Evolutionary conservation across 2,113 vertebrate genomes (phyloP).

Genomic region (Neotoma lepida): DNA sequence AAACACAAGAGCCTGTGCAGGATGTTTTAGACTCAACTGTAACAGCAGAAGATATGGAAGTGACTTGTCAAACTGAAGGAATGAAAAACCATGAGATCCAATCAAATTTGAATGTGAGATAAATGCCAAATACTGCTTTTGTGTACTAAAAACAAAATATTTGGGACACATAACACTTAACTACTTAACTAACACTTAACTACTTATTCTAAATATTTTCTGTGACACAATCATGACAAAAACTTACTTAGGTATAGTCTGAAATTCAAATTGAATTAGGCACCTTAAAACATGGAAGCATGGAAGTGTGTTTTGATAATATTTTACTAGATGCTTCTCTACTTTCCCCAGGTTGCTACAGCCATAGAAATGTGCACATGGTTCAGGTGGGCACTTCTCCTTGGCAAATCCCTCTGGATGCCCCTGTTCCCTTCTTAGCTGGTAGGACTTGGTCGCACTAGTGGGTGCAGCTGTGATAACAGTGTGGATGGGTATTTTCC

Average conservation of each 20-base stretch:
- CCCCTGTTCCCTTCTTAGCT: not conserved
- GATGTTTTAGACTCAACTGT: not conserved
- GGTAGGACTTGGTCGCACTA: not conserved
- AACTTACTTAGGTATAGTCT: conserved; percentile 1
- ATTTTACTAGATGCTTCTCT: not conserved
- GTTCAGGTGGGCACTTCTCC: not conserved
- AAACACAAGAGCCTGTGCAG: not conserved
- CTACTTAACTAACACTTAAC: not conserved
- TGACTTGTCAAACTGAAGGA: not conserved
- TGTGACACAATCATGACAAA: not conserved
- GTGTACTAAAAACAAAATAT: not conserved
- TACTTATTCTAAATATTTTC: conserved; percentile 7
- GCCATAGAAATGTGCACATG: not conserved
- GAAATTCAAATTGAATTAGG: conserved; percentile 37
- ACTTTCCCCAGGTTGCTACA: not conserved
- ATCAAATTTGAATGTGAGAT: not conserved
- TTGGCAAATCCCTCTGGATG: not conserved
- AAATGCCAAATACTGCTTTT: not conserved
- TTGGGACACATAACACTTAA: not conserved
- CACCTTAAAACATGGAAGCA: not conserved
- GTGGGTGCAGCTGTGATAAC: not conserved
- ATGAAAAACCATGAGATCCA: not conserved
- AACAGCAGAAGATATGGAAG: not conserved
- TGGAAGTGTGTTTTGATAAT: not conserved
- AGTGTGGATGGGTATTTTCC: not conserved